phyloP scores from a whole-genome alignment of 2,797 vertebrate species.

The Anabacerthia variegaticeps region DNA sequence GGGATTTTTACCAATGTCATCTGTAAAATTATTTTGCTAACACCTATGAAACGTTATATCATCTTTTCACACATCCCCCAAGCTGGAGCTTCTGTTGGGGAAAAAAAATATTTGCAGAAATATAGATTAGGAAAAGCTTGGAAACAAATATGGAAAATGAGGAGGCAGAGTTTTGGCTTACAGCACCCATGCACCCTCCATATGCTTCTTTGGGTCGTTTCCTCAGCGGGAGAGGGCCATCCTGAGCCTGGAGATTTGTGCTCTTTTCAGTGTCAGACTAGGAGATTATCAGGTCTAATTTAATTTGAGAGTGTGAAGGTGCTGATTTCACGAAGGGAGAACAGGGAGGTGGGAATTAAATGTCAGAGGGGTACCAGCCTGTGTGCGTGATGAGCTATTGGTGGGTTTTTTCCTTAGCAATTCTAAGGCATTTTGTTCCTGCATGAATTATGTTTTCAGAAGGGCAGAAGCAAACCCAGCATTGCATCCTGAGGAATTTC shows the following conservation, averaged over 20 bases:
- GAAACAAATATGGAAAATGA: not conserved
- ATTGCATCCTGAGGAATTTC: not conserved
- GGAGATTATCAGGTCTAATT: conserved; percentile 27
- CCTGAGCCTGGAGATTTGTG: not conserved
- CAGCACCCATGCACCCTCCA: not conserved
- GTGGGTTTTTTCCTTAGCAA: not conserved
- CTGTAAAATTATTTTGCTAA: conserved; percentile 1
- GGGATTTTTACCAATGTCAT: not conserved
- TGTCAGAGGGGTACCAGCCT: not conserved
- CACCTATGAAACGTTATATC: not conserved
- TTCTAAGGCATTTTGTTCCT: not conserved
- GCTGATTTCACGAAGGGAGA: conserved; percentile 2
- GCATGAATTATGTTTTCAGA: not conserved
- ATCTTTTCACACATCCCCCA: not conserved
- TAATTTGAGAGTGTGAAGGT: conserved; percentile 1
- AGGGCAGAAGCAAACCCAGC: not conserved
- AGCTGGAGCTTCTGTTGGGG: not conserved
- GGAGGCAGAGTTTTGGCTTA: not conserved
- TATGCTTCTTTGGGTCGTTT: not conserved
- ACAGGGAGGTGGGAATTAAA: not conserved
- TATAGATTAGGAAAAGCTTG: not conserved
- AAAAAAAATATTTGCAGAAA: not conserved
- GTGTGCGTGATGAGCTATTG: not conserved
- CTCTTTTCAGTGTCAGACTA: not conserved
- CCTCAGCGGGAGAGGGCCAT: not conserved